Conservation (phyloP, 2,888 invertebrate species). For the Hydriomena furcata region DNA sequence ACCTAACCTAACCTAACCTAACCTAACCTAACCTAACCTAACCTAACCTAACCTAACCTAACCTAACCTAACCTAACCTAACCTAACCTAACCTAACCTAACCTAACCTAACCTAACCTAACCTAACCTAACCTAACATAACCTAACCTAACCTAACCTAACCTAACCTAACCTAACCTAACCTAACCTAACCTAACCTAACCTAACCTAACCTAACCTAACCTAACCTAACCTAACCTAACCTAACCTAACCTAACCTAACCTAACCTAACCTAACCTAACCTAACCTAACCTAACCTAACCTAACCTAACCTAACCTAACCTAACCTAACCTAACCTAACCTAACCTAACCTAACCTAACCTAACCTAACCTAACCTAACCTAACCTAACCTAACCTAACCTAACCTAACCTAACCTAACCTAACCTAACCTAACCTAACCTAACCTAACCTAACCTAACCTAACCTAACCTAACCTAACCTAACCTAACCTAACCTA, state of each 20-base stretch:
- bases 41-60: conserved; percentile 12
- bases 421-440: too few species aligned
- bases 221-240: conserved; percentile 26
- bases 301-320: conserved; percentile 28
- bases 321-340: conserved; percentile 28
- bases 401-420: too few species aligned
- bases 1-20: conserved; percentile 8
- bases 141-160: conserved; percentile 6
- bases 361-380: too few species aligned
- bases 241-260: conserved; percentile 25
- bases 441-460: too few species aligned
- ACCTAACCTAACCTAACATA: too few species aligned
- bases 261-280: conserved; percentile 27
- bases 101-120: conserved; percentile 11
- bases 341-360: too few species aligned
- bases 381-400: too few species aligned
- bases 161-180: conserved; percentile 4
- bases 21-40: conserved; percentile 11
- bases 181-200: conserved; percentile 10
- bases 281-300: conserved; percentile 27
- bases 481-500: too few species aligned
- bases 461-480: too few species aligned
- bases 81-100: conserved; percentile 6
- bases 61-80: conserved; percentile 5
- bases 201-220: conserved; percentile 26